Evolutionary conservation across 2,113 vertebrate species (phyloP).

Genomic region (Phrynocephalus versicolor): DNA sequence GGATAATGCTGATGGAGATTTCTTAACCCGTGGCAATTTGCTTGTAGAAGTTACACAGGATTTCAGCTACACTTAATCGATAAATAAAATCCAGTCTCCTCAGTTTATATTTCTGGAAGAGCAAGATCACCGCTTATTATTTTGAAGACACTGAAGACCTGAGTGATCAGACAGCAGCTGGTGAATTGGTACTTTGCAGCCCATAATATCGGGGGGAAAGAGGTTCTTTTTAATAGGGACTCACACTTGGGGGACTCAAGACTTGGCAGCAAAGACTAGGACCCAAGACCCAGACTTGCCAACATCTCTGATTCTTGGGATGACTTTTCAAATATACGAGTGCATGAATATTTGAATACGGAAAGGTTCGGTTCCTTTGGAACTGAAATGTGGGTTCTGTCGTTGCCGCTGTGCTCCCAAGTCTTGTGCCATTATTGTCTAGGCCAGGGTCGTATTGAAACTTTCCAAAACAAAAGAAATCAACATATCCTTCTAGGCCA

Average conservation of each 20-base stretch:
- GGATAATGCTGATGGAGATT: too few relatives aligned
- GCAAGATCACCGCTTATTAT: background rate
- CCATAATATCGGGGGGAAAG: background rate
- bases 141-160: background rate
- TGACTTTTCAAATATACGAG: too few relatives aligned
- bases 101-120: background rate
- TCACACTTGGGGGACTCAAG: background rate
- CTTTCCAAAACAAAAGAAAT: too few relatives aligned
- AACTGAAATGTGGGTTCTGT: background rate
- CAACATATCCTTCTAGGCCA: too few relatives aligned
- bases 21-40: too few relatives aligned
- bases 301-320: too few relatives aligned
- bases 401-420: background rate
- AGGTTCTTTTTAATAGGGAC: background rate
- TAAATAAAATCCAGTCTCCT: background rate
- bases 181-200: too few relatives aligned
- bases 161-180: too few relatives aligned
- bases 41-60: too few relatives aligned
- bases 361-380: background rate
- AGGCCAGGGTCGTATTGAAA: too few relatives aligned
- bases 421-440: background rate
- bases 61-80: too few relatives aligned
- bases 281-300: too few relatives aligned
- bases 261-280: background rate
- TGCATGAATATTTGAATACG: background rate